Evolutionary conservation across 2,113 vertebrate genomes (phyloP), one percentile per base, ranked within the genome.

Genomic region (Oxyura jamaicensis): DNA sequence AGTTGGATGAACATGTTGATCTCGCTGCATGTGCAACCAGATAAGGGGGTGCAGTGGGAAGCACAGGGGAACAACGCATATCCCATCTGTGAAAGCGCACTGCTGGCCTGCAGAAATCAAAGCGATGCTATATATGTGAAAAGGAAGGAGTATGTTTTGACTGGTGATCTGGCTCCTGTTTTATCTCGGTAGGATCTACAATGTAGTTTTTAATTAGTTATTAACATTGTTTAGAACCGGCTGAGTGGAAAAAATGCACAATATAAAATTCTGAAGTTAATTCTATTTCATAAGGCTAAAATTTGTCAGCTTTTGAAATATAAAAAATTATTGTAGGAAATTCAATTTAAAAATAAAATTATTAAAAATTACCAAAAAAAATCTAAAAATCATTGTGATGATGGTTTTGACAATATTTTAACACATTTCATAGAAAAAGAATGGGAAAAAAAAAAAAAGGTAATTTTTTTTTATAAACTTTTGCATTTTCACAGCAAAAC

Each of bases 351-450:
- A 93, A 93, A 71, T 63, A 1, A 88, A 72, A 55, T 58, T 50
- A 58, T 50, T 85, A 50, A 69, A 91, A 83, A 50, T 46, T 46
- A 56, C 39, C 39, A 3, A 22, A 69, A 48, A 50, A 31, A 85
- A 67, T 86, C 0, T 88, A 46, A 52, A 86, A 48, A 78, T 90
- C 42, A 39, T 17, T 82, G 17, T 72, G 56, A 65, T 86, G 39
- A 31, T 48, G 69, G 35, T 86, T 95, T 72, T 36, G 26, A 53
- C 74, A 92, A 36, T 82, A 91, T 92, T 93, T 91, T 91, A 48
- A 84, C 7, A 6, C 6, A 16, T 14, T 82, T 91, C 18, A 11
- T 67, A 60, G 76, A 46, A 28, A 88, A 91, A 91, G 86, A 23
- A 5, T 58, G 9, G 35, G 22, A 5, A 4, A 4, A 20, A 39